These are phyloP conservation scores for Drosophila pseudotalamancana DNA, from an alignment of 2,888 invertebrate species.

Conservation along the genomic window DNA sequence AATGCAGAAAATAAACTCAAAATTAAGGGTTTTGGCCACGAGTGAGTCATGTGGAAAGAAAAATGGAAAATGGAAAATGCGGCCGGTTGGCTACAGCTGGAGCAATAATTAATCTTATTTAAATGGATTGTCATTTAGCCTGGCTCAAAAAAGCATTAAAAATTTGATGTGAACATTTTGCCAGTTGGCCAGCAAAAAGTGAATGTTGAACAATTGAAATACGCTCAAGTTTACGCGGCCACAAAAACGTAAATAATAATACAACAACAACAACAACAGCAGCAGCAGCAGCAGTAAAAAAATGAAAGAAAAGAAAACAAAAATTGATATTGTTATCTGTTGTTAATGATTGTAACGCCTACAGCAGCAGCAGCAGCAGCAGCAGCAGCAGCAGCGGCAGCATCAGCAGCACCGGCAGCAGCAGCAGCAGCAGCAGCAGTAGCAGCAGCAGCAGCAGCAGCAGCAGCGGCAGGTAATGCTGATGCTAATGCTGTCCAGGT, in stretches of 20 bases:
- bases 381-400: too few relatives aligned
- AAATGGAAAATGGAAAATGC: conserved; percentile 50
- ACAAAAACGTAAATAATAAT: conserved; percentile 12
- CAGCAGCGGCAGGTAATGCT: conserved; percentile 9
- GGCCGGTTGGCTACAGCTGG: conserved; percentile 51
- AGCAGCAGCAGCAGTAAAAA: not conserved
- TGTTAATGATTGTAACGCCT: conserved; percentile 75
- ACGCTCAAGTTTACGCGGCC: conserved; percentile 41
- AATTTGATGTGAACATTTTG: conserved; percentile 57
- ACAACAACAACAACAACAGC: not conserved
- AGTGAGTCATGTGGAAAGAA: conserved; percentile 38
- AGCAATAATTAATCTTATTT: conserved; percentile 76
- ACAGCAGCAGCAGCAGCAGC: conserved; percentile 13
- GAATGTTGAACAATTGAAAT: conserved; percentile 73
- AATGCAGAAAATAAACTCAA: conserved; percentile 11
- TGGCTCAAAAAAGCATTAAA: conserved; percentile 51
- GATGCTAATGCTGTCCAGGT: conserved; percentile 54
- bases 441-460: not conserved
- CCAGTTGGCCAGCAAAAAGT: conserved; percentile 61
- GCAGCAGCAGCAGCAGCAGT: conserved; percentile 2
- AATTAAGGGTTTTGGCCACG: conserved; percentile 26
- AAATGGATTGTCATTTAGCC: conserved; percentile 70
- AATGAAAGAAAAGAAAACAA: conserved; percentile 6
- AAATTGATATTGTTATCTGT: conserved; percentile 66
- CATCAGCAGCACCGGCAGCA: too few relatives aligned